Evolutionary conservation across 2,888 invertebrate species (phyloP), one percentile per base, ranked within the genome.

Genomic region (Stictocephala bisonia): DNA sequence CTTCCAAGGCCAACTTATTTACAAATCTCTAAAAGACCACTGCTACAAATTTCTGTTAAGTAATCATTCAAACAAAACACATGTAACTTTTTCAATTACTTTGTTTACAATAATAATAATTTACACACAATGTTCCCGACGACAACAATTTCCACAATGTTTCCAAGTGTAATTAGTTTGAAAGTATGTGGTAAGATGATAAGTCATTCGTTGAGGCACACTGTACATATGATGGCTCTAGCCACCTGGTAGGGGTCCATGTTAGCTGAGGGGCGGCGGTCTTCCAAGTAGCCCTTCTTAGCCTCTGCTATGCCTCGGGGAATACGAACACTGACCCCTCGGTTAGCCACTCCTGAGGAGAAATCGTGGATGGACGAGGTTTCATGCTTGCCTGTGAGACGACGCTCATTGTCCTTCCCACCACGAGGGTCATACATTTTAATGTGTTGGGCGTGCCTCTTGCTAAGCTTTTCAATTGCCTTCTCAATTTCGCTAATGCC

Each of bases 301-400:
- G 86, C 85, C 72, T 86, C 86, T 3, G 85, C 85, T 11, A 87
- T 86, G 76, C 84, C 83, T 15, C 87, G 80, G 0, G 88, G 87
- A 71, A 88, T 87, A 29, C 89, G 84, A 77, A 89, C 86, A 78
- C 86, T 86, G 78, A 87, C 87, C 24, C 88, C 89, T 41, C 90
- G 86, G 81, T 90, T 88, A 69, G 90, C 90, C 24, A 90, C 87
- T n/a, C 86, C 88, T 77, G 88, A 88, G 73, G 91, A 90, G 84
- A 92, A 91, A 79, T 90, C 87, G 79, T 88, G 85, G 78, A 89
- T 88, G 82, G 86, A 87, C 13, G 88, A 86, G 0, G 89, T 89
- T 80, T 90, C 89, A 81, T 88, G 88, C 66, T 82, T 82, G 13
- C 89, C 89, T 6, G 86, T 89, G 71, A 90, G 84, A 50, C 89